Base-by-base conservation (phyloP, 2,888 invertebrate genomes). In the Amblyteles armatorius region DNA sequence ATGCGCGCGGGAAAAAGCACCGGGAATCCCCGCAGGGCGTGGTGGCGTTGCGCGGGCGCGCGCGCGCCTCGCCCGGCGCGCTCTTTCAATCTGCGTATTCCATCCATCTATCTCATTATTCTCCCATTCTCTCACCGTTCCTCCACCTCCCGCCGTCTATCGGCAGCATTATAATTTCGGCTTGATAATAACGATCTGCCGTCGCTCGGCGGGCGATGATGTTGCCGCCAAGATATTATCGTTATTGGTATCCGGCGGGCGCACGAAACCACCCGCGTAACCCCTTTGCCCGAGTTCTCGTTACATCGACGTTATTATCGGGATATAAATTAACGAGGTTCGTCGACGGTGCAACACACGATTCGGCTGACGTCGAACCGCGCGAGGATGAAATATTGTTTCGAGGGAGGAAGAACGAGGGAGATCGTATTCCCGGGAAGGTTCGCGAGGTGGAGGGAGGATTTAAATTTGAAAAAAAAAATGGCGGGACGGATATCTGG, bases 171-270 rank as follows among this genome's bases (percentile, higher is more conserved):
- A 71, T 69, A 81, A 48, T 73, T 73, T 68, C 29, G 26, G 68
- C 36, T 63, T 50, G 74, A 81, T 76, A 81, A 81, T 81, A 81
- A 81, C 74, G 63, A 81, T 74, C 69, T 76, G 76, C 63, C 6
- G 60, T 36, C 50, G 60, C 22, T 76, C 55, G 60, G 3, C 29
- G 33, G 74, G 16, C 48, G 60, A 29, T 63, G 63, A 74, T 74
- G 72, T 80, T 80, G 55, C 79, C 72, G 50, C 79, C 72, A 80
- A 73, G 79, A 80, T 80, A 80, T 73, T 80, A 80, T 80, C 79
- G 79, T 80, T 79, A 79, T 79, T 79, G 78, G 78, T 55, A 69
- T 50, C 36, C 26, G 22, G 57, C 13, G 16, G 13, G 29, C 13
- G 29, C 29, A 26, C 26, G 16, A 6, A 29, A 60, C 60, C 60